Evolutionary conservation across 2,888 invertebrate genomes (phyloP).

Genomic region (Seira musarum): DNA sequence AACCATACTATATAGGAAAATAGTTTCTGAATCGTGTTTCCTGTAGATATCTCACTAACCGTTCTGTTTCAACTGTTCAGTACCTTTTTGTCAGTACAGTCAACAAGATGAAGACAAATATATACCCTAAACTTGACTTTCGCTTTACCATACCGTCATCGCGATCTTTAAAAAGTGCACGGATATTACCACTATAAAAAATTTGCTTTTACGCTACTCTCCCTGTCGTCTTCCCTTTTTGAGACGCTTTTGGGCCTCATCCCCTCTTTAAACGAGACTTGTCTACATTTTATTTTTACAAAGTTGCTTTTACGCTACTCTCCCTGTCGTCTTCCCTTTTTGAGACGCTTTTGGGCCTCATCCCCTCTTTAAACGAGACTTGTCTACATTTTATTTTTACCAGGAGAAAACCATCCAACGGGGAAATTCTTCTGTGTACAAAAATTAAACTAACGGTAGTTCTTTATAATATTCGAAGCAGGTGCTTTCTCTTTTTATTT

Average conservation of each 20-base stretch:
- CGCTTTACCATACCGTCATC: not conserved
- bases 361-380: no score
- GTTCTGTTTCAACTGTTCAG: not conserved
- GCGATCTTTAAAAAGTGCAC: not conserved
- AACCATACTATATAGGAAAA: not conserved
- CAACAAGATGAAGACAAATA: not conserved
- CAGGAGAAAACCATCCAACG: not conserved
- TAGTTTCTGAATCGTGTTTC: not conserved
- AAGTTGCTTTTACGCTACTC: no score
- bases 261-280: no score
- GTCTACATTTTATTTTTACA: no score
- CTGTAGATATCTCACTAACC: not conserved
- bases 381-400: no score
- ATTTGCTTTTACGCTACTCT: not conserved
- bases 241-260: not conserved
- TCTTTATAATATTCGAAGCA: constrained; percentile 33
- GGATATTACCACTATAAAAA: not conserved
- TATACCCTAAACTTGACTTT: not conserved
- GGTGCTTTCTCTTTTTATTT: constrained; percentile 18
- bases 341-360: not conserved
- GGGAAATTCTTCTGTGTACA: not conserved
- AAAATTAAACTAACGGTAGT: not conserved
- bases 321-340: not conserved
- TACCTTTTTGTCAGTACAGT: not conserved
- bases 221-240: not conserved